These are phyloP conservation scores for Lacerta viridis DNA, from an alignment of 2,797 vertebrate species.

Conservation along the genomic window DNA sequence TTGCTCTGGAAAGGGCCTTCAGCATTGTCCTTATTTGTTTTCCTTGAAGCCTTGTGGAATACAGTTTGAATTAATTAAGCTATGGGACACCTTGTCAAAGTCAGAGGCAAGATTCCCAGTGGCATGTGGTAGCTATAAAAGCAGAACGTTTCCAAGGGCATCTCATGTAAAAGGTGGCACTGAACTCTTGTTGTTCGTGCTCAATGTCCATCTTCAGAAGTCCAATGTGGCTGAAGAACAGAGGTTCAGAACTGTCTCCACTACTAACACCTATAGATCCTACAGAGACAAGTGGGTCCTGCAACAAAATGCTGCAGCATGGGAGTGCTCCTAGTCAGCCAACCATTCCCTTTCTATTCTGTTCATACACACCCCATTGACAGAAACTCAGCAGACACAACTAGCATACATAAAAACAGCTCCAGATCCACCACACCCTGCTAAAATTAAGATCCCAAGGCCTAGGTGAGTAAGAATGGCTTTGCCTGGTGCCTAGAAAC, in stretches of 20 bases:
- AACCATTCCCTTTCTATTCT: not conserved
- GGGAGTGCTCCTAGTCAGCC: not conserved
- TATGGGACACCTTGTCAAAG: not conserved
- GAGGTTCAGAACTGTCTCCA: not conserved
- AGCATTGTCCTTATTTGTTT: conserved; percentile 29
- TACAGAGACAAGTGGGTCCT: not conserved
- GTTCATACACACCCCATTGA: too few relatives aligned
- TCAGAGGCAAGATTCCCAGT: not conserved
- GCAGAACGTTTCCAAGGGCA: not conserved
- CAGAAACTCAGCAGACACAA: too few relatives aligned
- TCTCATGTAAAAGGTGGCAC: not conserved
- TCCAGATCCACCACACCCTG: too few relatives aligned
- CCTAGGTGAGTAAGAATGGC: too few relatives aligned
- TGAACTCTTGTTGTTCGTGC: not conserved
- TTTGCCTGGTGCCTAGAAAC: too few relatives aligned
- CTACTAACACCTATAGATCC: not conserved
- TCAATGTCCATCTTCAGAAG: not conserved
- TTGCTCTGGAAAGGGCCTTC: conserved; percentile 17
- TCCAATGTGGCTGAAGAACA: not conserved
- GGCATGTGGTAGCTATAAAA: not conserved
- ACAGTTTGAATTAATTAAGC: conserved; percentile 34
- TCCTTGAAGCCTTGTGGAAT: not conserved
- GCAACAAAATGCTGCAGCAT: not conserved
- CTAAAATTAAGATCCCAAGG: too few relatives aligned
- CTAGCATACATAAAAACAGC: too few relatives aligned